A percentile compares a stretch with the other conserved stretches of the same genome.
Conservation (phyloP, 2,888 invertebrate genomes). For the Oscheius sp. region DNA sequence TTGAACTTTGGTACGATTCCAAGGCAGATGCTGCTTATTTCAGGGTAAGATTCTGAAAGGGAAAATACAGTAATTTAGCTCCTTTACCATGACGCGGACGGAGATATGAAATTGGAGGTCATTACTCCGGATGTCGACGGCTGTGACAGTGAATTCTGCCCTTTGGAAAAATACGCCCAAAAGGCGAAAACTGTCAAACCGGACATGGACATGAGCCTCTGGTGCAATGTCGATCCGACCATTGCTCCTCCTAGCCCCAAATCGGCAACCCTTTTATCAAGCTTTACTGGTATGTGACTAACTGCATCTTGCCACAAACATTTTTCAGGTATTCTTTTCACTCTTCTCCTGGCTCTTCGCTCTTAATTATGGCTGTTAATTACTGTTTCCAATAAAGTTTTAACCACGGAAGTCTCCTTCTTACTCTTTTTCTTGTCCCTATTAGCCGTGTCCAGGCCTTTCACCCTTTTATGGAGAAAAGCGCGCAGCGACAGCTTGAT, state of each 20-base stretch:
- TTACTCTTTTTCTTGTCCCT: too few relatives aligned
- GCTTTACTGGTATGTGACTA: not conserved
- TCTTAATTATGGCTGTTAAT: too few relatives aligned
- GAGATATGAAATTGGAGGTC: too few relatives aligned
- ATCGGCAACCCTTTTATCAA: not conserved
- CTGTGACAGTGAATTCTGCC: slow-evolving; percentile 44
- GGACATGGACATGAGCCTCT: slow-evolving; percentile 15
- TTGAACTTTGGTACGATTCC: slow-evolving; percentile 55
- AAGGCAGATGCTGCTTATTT: slow-evolving; percentile 41
- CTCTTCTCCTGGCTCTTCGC: not conserved
- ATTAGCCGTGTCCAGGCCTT: too few relatives aligned
- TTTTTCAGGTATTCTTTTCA: not conserved
- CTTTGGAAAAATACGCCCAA: slow-evolving; percentile 36
- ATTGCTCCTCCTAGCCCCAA: not conserved
- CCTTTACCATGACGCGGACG: not conserved
- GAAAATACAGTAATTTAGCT: not conserved
- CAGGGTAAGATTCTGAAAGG: slow-evolving; percentile 35
- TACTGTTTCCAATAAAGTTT: too few relatives aligned
- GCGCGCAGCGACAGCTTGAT: too few relatives aligned
- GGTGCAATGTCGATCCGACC: slow-evolving; percentile 29
- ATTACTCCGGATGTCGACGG: slow-evolving; percentile 35
- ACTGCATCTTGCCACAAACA: not conserved
- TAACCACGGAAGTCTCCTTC: too few relatives aligned
- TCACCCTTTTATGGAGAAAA: too few relatives aligned
- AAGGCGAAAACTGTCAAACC: slow-evolving; percentile 38